These are phyloP conservation scores for Terrapene triunguis DNA, from an alignment of 2,113 vertebrate genomes.

Conservation along the genomic window DNA sequence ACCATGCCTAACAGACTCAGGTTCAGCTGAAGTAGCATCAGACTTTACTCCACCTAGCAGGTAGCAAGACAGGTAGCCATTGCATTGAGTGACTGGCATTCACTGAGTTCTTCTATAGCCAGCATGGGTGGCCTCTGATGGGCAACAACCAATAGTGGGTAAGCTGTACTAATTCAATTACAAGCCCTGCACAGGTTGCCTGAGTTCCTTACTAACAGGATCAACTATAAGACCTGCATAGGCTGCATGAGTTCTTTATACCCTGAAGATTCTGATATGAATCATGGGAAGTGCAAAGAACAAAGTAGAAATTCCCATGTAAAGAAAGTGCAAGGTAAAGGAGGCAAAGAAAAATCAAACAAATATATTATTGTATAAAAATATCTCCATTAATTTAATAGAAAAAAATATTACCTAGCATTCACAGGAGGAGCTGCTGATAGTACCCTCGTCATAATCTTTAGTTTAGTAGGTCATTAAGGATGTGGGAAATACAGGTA, in stretches of 20 bases:
- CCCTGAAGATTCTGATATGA: not conserved
- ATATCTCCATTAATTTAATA: not conserved
- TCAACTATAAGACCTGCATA: not conserved
- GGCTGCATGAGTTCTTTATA: not conserved
- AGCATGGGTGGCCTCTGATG: not conserved
- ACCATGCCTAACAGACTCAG: not conserved
- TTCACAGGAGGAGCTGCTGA: not conserved
- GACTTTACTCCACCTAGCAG: not conserved
- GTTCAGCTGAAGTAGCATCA: not conserved
- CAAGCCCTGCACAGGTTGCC: not conserved
- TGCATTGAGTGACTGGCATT: not conserved
- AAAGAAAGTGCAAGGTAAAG: not conserved
- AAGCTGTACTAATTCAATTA: not conserved
- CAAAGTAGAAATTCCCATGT: not conserved
- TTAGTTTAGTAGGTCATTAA: not conserved
- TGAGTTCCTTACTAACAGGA: not conserved
- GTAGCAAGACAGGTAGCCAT: not conserved
- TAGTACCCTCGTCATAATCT: not conserved
- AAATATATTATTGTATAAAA: not conserved
- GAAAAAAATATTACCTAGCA: not conserved
- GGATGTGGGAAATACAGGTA: not conserved
- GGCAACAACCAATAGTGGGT: not conserved
- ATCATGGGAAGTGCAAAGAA: not conserved
- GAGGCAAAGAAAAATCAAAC: not conserved
- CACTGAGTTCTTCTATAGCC: not conserved